Evolutionary conservation across 2,113 vertebrate species (phyloP).

Genomic region (Illadopsis cleaveri): DNA sequence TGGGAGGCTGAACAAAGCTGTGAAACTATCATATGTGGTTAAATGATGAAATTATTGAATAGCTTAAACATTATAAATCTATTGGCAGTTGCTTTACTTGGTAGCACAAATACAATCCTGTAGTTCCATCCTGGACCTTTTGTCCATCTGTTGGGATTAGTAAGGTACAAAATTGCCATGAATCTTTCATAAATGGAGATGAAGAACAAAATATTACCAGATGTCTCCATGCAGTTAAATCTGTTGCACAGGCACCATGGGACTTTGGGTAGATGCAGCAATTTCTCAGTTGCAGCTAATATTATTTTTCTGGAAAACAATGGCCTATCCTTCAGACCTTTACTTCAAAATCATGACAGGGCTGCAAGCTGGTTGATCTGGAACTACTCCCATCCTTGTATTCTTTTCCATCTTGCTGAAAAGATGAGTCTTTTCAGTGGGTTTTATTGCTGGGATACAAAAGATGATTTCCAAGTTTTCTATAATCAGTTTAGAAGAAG

Average conservation of each 20-base stretch:
- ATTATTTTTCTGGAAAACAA: not conserved
- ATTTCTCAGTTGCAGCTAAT: not conserved
- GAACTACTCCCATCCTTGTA: not conserved
- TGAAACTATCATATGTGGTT: not conserved
- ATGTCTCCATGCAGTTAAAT: not conserved
- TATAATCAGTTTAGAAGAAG: not conserved
- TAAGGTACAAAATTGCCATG: not conserved
- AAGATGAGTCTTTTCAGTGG: not conserved
- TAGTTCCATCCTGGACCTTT: not conserved
- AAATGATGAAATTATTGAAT: not conserved
- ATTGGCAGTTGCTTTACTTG: not conserved
- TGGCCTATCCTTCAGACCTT: not conserved
- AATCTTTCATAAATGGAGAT: not conserved
- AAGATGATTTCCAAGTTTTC: not conserved
- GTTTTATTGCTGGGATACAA: not conserved
- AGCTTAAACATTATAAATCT: not conserved
- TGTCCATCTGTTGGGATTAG: not conserved
- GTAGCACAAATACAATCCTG: not conserved
- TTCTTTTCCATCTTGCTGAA: not conserved
- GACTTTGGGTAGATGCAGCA: not conserved
- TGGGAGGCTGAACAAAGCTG: not conserved
- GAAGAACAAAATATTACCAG: not conserved
- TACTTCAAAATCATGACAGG: not conserved
- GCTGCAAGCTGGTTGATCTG: not conserved
- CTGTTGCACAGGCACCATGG: not conserved